These are phyloP conservation scores for Stratiomys singularior DNA, from an alignment of 2,888 invertebrate species.

Conservation along the genomic window DNA sequence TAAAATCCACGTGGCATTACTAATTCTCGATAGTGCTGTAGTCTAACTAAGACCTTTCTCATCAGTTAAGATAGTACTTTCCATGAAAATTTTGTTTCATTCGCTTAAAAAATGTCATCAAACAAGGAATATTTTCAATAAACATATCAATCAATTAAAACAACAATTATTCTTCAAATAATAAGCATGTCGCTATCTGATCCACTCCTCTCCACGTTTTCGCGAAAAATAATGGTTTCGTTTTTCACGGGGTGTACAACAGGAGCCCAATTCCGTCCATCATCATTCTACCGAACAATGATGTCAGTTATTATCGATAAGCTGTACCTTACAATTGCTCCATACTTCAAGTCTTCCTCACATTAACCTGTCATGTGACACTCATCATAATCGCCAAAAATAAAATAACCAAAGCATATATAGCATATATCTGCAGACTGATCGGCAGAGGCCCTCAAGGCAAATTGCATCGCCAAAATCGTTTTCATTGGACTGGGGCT, in stretches of 20 bases:
- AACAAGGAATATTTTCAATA: too few species aligned
- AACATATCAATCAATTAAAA: not conserved
- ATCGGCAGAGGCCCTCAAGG: not conserved
- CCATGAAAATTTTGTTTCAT: too few species aligned
- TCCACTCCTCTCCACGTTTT: not conserved
- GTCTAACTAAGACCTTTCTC: too few species aligned
- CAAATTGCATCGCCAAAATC: not conserved
- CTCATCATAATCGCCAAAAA: conserved; percentile 50
- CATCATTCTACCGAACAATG: conserved; percentile 22
- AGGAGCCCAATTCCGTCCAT: conserved; percentile 38
- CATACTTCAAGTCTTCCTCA: conserved; percentile 41
- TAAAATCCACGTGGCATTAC: too few species aligned
- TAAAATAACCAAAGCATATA: not conserved
- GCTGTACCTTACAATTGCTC: conserved; percentile 25
- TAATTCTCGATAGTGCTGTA: too few species aligned
- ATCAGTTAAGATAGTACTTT: too few species aligned
- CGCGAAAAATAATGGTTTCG: not conserved
- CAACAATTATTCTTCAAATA: not conserved
- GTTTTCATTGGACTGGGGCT: not conserved
- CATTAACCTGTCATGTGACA: conserved; percentile 50
- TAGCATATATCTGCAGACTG: not conserved
- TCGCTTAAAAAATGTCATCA: too few species aligned
- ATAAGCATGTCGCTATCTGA: not conserved
- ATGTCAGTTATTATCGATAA: conserved; percentile 43
- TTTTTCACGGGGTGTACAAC: conserved; percentile 16